Conservation (phyloP, 2,797 vertebrate genomes). For the Poeciliopsis paucimaculata region DNA sequence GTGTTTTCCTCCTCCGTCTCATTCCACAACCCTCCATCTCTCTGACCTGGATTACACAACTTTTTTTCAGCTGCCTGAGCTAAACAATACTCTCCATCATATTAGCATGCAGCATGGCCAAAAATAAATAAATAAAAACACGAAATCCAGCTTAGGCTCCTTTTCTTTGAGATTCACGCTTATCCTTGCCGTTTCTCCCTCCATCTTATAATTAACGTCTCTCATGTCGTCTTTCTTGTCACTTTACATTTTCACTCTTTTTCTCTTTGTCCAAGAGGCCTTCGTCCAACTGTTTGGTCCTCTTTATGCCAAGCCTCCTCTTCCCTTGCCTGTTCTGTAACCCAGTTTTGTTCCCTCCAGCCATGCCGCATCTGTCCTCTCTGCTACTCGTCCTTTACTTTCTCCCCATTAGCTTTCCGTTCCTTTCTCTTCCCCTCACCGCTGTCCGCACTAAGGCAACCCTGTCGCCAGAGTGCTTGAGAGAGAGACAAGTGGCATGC, state of each 20-base stretch:
- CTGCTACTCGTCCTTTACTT: neutral
- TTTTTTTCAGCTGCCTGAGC: slow-evolving; percentile 56
- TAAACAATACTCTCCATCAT: slow-evolving; percentile 64
- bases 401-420: slow-evolving; percentile 9
- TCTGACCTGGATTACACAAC: slow-evolving; percentile 73
- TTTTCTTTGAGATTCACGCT: slow-evolving; percentile 32
- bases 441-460: slow-evolving; percentile 67
- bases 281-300: slow-evolving; percentile 16
- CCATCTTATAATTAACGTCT: slow-evolving; percentile 48
- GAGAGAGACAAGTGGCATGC: slow-evolving; percentile 49
- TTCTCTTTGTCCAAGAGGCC: slow-evolving; percentile 21
- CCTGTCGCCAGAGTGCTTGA: slow-evolving; percentile 45
- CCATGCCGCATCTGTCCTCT: slow-evolving; percentile 19
- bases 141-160: slow-evolving; percentile 44
- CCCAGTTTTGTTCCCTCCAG: slow-evolving; percentile 9
- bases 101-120: slow-evolving; percentile 61
- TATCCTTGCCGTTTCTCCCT: slow-evolving; percentile 32
- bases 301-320: neutral
- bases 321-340: slow-evolving; percentile 1
- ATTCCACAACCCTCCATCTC: slow-evolving; percentile 38
- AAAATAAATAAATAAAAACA: slow-evolving; percentile 9
- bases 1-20: slow-evolving; percentile 15
- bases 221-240: slow-evolving; percentile 28
- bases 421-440: slow-evolving; percentile 44
- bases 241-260: slow-evolving; percentile 29